Evolutionary conservation across 1,140 invertebrate genomes (phyloP).

Genomic region (Lucilia cuprina): DNA sequence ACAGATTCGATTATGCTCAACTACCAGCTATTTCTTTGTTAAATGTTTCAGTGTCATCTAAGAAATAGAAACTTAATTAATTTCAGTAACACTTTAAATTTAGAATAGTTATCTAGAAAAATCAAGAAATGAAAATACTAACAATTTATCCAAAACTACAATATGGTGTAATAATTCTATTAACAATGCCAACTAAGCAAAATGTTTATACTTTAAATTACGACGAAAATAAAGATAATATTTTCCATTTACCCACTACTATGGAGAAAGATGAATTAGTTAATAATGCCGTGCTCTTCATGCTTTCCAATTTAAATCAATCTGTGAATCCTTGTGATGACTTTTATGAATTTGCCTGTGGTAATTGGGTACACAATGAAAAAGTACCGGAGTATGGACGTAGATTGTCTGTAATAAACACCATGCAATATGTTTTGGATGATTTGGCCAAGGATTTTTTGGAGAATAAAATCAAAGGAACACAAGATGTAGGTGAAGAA

Average conservation of each 20-base stretch:
- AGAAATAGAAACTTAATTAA: too few relatives aligned
- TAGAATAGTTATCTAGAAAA: too few relatives aligned
- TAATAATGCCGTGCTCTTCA: slow-evolving; percentile 46
- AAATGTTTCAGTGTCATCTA: too few relatives aligned
- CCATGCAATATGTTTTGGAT: slow-evolving; percentile 52
- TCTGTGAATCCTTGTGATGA: slow-evolving; percentile 74
- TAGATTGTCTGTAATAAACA: slow-evolving; percentile 49
- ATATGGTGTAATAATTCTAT: too few relatives aligned
- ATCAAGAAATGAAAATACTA: too few relatives aligned
- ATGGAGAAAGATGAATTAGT: slow-evolving; percentile 49
- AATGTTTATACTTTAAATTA: too few relatives aligned
- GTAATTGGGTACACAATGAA: slow-evolving; percentile 66
- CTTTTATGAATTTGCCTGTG: slow-evolving; percentile 75
- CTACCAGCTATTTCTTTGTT: too few relatives aligned
- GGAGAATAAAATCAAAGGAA: slow-evolving; percentile 45
- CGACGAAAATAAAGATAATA: not conserved
- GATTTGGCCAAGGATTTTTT: slow-evolving; percentile 45
- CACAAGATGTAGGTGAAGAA: slow-evolving; percentile 44
- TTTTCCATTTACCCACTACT: slow-evolving; percentile 32
- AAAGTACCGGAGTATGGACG: slow-evolving; percentile 60
- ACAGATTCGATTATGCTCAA: too few relatives aligned
- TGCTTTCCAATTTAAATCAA: slow-evolving; percentile 63
- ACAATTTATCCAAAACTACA: too few relatives aligned
- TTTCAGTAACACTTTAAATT: too few relatives aligned
- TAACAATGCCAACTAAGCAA: too few relatives aligned